These are phyloP conservation scores for Sinodicranocentrus sp. DNA, from an alignment of 2,888 invertebrate species.

Conservation along the genomic window DNA sequence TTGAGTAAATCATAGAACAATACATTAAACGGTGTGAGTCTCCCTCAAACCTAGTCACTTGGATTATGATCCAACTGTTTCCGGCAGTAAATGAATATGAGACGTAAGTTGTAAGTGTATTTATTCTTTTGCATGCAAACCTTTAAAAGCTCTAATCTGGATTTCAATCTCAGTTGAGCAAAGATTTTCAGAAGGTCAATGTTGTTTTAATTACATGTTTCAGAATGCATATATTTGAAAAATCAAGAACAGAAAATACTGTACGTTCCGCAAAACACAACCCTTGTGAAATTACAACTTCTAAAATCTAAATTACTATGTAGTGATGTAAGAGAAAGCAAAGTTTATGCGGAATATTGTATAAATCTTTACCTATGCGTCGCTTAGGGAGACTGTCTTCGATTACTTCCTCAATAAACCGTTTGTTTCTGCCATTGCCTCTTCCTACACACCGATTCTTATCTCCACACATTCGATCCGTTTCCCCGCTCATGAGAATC, in stretches of 20 bases:
- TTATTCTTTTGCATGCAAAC: background rate
- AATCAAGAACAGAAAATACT: too few species aligned
- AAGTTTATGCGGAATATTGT: too few species aligned
- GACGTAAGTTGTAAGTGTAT: background rate
- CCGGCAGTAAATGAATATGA: constrained; percentile 48
- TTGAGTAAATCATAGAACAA: too few species aligned
- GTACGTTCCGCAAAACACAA: too few species aligned
- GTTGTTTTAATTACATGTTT: constrained; percentile 59
- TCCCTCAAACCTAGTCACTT: too few species aligned
- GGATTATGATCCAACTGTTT: constrained; percentile 56
- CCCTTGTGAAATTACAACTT: too few species aligned
- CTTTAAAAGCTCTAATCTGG: constrained; percentile 13
- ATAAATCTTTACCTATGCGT: constrained; percentile 57
- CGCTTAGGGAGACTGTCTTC: constrained; percentile 57
- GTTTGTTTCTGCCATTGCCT: constrained; percentile 50
- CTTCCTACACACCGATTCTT: constrained; percentile 69
- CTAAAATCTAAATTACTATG: too few species aligned
- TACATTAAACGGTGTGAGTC: too few species aligned
- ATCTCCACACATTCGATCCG: constrained; percentile 73
- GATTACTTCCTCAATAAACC: constrained; percentile 55
- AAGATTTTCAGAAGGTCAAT: constrained; percentile 57
- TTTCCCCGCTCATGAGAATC: constrained; percentile 70
- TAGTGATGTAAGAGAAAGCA: too few species aligned
- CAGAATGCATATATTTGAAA: too few species aligned
- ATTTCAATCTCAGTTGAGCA: background rate